Base-by-base conservation (phyloP, 1,140 invertebrate genomes). In the Aphaenogaster rudis region DNA sequence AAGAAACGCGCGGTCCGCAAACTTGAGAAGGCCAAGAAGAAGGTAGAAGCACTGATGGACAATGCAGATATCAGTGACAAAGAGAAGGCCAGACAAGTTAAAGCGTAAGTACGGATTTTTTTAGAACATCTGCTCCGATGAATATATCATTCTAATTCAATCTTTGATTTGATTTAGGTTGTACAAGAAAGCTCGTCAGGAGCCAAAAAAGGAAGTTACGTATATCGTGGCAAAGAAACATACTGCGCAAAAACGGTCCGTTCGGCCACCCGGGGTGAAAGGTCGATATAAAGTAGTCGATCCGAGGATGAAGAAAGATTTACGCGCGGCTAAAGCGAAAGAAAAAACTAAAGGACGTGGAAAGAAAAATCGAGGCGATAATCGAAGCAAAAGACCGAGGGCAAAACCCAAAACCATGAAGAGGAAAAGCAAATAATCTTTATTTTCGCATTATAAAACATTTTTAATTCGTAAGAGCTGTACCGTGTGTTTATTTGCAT, bases 171-270 rank as follows among this genome's bases (percentile, higher is more conserved):
- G 88, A 85, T 86, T 94, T 95, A 98, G 98, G 87, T 96, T 99
- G 64, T 99, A 99, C 94, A 99, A 98, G 93, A 99, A 99, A 94
- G 98, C 98, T 0, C 97, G 97, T 87, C 95, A 96, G 2, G 96
- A 97, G 36, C 97, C 98, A 66, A 99, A 99, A 93, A 97, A 98
- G 93, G 98, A 99, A 94, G 96, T 99, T 0, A 99, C 97, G 0
- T 99, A 99, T 94, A 98, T 99, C 0, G 98, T 99, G 0, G 97
- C 99, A 17, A 99, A 99, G 92, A 99, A 99, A 95, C 97, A 98
- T 89, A 97, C 96, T 42, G 96, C 97, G 0, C 97, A 97, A 0
- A 99, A 98, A 92, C 96, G 97, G 72, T 96, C 97, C 42, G 95
- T 96, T 52, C 96, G 98, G 91, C 99, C 99, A 0, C 94, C 97